A percentile compares a stretch with the other conserved stretches of the same genome.
Evolutionary conservation across 2,888 invertebrate species (phyloP).

Genomic region (Fragum sueziense): DNA sequence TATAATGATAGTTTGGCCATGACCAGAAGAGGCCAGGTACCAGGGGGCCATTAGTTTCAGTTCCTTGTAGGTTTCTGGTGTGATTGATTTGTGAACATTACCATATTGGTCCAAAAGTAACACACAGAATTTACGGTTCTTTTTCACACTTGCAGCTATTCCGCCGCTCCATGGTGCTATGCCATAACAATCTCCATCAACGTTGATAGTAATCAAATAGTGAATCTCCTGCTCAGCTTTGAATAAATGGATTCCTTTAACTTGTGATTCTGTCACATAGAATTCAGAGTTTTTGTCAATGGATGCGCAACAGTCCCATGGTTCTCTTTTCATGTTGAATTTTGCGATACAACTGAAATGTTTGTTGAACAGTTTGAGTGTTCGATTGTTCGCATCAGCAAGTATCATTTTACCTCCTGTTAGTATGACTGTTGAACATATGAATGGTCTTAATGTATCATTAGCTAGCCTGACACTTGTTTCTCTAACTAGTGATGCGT

Average conservation of each 20-base stretch:
- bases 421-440: conserved; percentile 40
- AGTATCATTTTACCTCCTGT: conserved; percentile 37
- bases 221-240: conserved; percentile 39
- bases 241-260: conserved; percentile 45
- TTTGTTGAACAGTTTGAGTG: conserved; percentile 48
- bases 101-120: conserved; percentile 49
- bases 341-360: conserved; percentile 36
- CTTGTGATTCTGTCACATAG: conserved; percentile 44
- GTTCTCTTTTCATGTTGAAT: conserved; percentile 48
- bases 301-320: conserved; percentile 51
- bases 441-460: conserved; percentile 43
- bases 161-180: conserved; percentile 45
- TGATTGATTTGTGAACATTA: conserved; percentile 37
- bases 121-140: conserved; percentile 30
- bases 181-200: conserved; percentile 52
- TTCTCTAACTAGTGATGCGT: conserved; percentile 15
- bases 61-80: conserved; percentile 15
- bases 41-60: conserved; percentile 46
- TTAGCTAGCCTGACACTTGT: conserved; percentile 31
- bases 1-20: conserved; percentile 34
- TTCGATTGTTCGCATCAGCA: conserved; percentile 54
- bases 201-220: conserved; percentile 50
- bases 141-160: conserved; percentile 46
- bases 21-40: conserved; percentile 43
- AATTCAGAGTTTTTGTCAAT: conserved; percentile 38